Base-by-base conservation (phyloP, 2,888 invertebrate species). In the Oxystoma pomonae region DNA sequence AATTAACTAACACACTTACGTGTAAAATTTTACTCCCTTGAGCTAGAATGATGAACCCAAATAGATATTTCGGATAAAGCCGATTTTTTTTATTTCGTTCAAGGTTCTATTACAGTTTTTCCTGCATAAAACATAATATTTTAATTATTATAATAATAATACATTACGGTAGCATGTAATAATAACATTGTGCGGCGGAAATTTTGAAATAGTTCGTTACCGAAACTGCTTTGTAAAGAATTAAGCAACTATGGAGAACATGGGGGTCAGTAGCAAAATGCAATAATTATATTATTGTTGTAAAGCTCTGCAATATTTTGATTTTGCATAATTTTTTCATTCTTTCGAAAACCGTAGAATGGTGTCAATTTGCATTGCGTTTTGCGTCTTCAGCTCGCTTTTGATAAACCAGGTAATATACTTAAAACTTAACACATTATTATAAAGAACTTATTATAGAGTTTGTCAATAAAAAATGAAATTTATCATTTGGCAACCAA, bases 91-190 rank as follows among this genome's bases (percentile, higher is more conserved):
- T 35, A 35, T 35, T 35, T 35, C 35, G 35, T 35, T 35, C 35
- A 35, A 35, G 35, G 35, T 35, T 35, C 35, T 35, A 35, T 35
- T 35, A 35, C 35, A 35, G 3, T 35, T 35, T 53, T 53, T 53
- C 53, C 16, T 53, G 21, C 53, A 58, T 62, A 58, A 61, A 61
- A 56, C 55, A 61, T 51, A 56, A 61, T 62, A 55, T 62, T 57
- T 62, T 58, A 57, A 61, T 62, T 58, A 62, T 57, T 20, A 51
- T 62, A 62, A 62, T n/a, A n/a, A n/a, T 62, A 62, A 62, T 22
- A 61, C 50, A 50, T 62, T 57, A 61, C 57, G 60, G n/a, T 61
- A 50, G 21, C 58, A 55, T 57, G 61, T 60, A 64, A 64, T 61
- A 59, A 17, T 35, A 20, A 57, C 20, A 61, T 22, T n/a, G 53